A percentile compares a stretch with the other conserved stretches of the same genome.
Conservation (phyloP, 1,140 invertebrate species). For the Nixonia krombeini region DNA sequence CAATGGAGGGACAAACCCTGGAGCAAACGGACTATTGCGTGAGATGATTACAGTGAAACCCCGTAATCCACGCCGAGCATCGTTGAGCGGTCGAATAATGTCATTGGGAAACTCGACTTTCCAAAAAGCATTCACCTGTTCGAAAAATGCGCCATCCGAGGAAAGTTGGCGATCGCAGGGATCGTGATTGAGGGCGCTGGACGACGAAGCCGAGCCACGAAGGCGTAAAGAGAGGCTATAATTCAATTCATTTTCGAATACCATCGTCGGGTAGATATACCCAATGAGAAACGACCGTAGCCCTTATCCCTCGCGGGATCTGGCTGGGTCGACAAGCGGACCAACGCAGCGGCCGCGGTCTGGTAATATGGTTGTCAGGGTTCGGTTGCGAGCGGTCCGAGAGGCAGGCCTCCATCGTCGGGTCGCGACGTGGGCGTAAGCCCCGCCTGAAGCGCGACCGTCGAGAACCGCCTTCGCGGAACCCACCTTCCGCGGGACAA, state of each 20-base stretch:
- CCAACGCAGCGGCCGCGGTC: constrained; percentile 13
- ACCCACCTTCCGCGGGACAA: constrained; percentile 19
- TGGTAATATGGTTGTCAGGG: constrained; percentile 51
- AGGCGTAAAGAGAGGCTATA: constrained; percentile 33
- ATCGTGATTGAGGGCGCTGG: no score
- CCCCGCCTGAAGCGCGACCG: constrained; percentile 22
- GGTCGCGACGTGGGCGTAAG: constrained; percentile 15
- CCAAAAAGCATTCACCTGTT: no score
- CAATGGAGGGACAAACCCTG: no score
- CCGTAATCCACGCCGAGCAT: no score
- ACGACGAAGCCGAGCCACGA: constrained; percentile 13
- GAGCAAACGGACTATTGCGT: no score
- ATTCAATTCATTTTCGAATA: constrained; percentile 48
- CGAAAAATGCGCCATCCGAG: no score
- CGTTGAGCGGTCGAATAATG: no score
- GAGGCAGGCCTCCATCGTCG: constrained; percentile 6
- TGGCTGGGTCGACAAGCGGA: not conserved
- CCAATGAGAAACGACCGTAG: constrained; percentile 41
- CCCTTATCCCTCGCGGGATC: constrained; percentile 43
- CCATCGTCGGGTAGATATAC: constrained; percentile 23
- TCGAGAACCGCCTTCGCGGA: constrained; percentile 9
- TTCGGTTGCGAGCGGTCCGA: constrained; percentile 34
- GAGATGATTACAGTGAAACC: no score
- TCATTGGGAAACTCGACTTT: no score
- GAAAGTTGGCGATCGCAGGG: no score